These are phyloP conservation scores for Stegodyphus dumicola DNA, from an alignment of 1,140 invertebrate genomes.

Conservation along the genomic window DNA sequence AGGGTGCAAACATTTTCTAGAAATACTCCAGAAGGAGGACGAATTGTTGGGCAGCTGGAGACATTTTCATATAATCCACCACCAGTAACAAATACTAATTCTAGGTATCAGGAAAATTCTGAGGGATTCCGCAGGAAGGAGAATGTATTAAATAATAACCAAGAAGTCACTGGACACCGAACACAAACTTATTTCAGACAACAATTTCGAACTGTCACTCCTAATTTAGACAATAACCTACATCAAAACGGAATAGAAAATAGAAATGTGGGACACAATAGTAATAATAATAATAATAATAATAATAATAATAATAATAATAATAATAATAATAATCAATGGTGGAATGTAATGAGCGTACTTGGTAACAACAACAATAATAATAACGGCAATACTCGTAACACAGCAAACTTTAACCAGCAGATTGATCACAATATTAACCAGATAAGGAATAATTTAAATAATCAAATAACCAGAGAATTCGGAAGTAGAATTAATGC, in stretches of 20 bases:
- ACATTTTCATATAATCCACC: conserved; percentile 42
- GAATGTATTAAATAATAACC: conserved; percentile 41
- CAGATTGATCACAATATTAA: conserved; percentile 36
- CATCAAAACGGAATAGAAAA: too few species aligned
- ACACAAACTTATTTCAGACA: conserved; percentile 45
- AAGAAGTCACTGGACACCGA: conserved; percentile 40
- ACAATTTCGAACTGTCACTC: conserved; percentile 32
- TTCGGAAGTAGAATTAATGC: conserved; percentile 34
- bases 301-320: conserved; percentile 9
- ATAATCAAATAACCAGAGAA: conserved; percentile 26
- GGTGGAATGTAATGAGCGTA: conserved; percentile 51
- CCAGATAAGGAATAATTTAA: conserved; percentile 23
- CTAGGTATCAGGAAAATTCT: conserved; percentile 33
- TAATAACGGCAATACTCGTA: background rate
- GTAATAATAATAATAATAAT: conserved; percentile 18
- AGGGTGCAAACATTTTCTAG: conserved; percentile 23
- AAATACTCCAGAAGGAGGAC: conserved; percentile 40
- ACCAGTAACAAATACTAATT: conserved; percentile 28
- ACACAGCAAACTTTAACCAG: background rate
- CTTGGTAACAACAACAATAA: conserved; percentile 33
- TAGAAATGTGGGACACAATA: background rate
- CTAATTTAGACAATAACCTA: conserved; percentile 32
- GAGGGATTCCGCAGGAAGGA: conserved; percentile 31
- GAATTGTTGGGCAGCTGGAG: conserved; percentile 39
- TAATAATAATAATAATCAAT: conserved; percentile 45